Evolutionary conservation across 2,113 vertebrate genomes (phyloP), one percentile per base, ranked within the genome.

Genomic region (Larimichthys crocea): DNA sequence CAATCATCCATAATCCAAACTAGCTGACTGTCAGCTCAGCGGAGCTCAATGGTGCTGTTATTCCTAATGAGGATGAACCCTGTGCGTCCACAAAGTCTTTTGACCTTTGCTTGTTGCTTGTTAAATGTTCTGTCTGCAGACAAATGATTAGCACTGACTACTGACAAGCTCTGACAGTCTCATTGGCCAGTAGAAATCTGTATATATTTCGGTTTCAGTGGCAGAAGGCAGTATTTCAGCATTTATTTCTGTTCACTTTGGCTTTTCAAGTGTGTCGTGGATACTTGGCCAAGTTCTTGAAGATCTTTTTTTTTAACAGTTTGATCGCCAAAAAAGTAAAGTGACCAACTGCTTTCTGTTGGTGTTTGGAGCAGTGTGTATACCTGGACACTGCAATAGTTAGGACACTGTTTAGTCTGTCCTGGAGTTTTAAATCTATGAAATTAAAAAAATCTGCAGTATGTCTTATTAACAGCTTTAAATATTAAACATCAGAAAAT

Each of bases 31-130:
- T 81, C 74, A 24, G 85, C 71, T 52, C 65, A 49, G 74, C 2
- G 5, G 17, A 52, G 82, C 35, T 64, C 68, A 67, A 79, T 67
- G 67, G 31, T 46, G 56, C 56, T 48, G 63, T 83, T 87, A 49
- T 68, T 57, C 56, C 72, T 87, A 86, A 91, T 83, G 84, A 88
- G 76, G 72, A 71, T 22, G 71, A 82, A 62, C n/a, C 22, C 69
- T 26, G 76, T 9, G 0, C 12, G 31, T 73, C 61, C 62, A 56
- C 76, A 61, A 50, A 46, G 16, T 74, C 71, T 53, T 74, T 55
- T 91, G 88, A 88, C 87, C 83, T 82, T 46, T 69, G 55, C 56
- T 84, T 20, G 1, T 56, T 61, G 75, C 75, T 76, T 70, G 69
- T 79, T 82, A 80, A 75, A 85, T 72, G 56, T 79, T 83, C 76